phyloP scores from a whole-genome alignment of 53 echinoderm and acorn worm genomes.

The Echinometra lucunter region DNA sequence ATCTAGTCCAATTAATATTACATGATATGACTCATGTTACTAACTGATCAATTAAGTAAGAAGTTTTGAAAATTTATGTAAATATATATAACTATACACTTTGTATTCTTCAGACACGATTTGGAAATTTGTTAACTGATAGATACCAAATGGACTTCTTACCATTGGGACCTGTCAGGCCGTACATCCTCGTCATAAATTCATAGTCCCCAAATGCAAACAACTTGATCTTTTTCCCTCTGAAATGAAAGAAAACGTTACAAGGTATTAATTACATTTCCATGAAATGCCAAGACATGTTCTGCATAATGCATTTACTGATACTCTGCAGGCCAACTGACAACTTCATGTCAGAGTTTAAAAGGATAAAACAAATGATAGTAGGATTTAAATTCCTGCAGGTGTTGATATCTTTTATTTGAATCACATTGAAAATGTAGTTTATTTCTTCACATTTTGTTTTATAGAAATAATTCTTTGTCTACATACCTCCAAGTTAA shows the following conservation, averaged over 20 bases:
- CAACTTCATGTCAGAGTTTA: not conserved
- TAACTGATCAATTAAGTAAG: not conserved
- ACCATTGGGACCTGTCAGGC: conserved; percentile 56
- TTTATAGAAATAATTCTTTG: too few species aligned
- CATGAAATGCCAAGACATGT: not conserved
- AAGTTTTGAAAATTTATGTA: not conserved
- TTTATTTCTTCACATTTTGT: not conserved
- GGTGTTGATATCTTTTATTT: not conserved
- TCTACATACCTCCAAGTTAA: conserved; percentile 52
- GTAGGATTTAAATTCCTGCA: not conserved
- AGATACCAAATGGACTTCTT: not conserved
- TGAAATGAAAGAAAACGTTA: not conserved
- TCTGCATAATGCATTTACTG: not conserved
- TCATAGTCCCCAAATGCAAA: conserved; percentile 52
- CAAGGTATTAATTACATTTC: not conserved
- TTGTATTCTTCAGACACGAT: not conserved
- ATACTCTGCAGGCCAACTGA: not conserved
- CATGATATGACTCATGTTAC: not conserved
- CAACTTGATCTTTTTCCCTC: conserved; percentile 27
- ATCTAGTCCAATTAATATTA: not conserved
- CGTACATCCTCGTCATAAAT: conserved; percentile 21
- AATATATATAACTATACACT: not conserved
- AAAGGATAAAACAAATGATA: too few species aligned
- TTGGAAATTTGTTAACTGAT: too few species aligned
- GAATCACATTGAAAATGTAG: not conserved